Base-by-base conservation (phyloP, 2,888 invertebrate species). In the Eristalinus sepulchralis region DNA sequence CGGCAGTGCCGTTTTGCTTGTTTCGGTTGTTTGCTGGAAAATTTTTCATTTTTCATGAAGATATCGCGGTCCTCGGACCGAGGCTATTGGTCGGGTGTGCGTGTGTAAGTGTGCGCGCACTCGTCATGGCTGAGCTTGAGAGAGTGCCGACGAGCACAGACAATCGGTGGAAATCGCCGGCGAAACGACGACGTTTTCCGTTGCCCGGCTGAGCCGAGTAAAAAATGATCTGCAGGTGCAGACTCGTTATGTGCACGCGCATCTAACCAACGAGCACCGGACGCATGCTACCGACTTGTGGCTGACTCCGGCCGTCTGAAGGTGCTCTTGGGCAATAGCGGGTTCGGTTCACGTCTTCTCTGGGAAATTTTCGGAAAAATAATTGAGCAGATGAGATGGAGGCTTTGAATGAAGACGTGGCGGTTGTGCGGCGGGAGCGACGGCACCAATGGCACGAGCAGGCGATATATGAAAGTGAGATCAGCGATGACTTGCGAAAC, bases 211-310 rank as follows among this genome's bases (percentile, higher is more conserved):
- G 33, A 17, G 31, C 31, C 13, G n/a, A 11, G 39, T 22, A 64
- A 79, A 81, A 81, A 75, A 78, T 78, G 20, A 75, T 79, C 71
- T 79, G 75, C 86, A 82, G 86, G 86, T 86, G 86, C 73, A 78
- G 67, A 62, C 78, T 78, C 68, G 75, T 83, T 75, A 73, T 82
- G 78, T 86, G 71, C 86, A 86, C 78, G 85, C 85, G 85, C 78
- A 82, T 8, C 47, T n/a, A 47, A 17, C 47, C 47, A 47, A 24
- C 60, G 62, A 70, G 73, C 59, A 83, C 86, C 83, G 78, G 78
- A 86, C 83, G 75, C 75, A 75, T 82, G 82, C 73, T 78, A 80
- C 75, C n/a, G 70, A 8, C 60, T 57, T 39, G 55, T 47, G 62
- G 47, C 66, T 57, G 6, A 39, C 31, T 13, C 17, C 60, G 27